These are phyloP conservation scores for Capra hircus DNA, from an alignment of 2,113 vertebrate species.

Conservation along the genomic window DNA sequence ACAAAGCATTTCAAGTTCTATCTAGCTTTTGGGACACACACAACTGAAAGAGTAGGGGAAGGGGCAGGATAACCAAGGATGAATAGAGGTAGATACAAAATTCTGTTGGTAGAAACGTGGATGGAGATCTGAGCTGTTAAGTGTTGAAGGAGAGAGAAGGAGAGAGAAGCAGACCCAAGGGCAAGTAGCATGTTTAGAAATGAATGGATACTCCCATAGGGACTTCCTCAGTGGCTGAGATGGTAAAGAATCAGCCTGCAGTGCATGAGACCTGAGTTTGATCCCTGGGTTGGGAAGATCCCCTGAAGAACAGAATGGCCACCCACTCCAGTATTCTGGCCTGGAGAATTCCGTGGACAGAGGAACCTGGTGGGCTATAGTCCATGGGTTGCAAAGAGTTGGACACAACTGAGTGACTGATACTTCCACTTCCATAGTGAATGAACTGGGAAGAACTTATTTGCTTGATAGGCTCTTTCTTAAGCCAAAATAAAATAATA, in stretches of 20 bases:
- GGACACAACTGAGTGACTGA: background rate
- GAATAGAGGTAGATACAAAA: background rate
- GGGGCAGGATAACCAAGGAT: background rate
- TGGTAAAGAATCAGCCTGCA: background rate
- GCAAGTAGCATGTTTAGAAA: background rate
- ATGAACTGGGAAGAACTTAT: background rate
- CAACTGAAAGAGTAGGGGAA: background rate
- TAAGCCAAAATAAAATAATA: background rate
- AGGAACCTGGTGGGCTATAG: background rate
- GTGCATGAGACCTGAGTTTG: background rate
- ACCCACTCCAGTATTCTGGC: background rate
- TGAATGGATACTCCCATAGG: background rate
- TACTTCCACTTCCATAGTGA: background rate
- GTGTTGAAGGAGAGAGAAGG: background rate
- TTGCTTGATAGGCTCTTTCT: background rate
- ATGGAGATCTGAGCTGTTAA: background rate
- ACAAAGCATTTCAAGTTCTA: background rate
- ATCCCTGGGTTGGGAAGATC: background rate
- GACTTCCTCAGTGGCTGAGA: background rate
- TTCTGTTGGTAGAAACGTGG: background rate
- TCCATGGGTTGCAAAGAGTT: background rate
- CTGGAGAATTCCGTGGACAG: background rate
- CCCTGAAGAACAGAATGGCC: background rate
- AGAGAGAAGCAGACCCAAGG: background rate
- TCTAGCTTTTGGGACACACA: background rate